Percentiles rank a stretch among this genome's conserved stretches.
phyloP scores from a whole-genome alignment of 2,797 vertebrate species.

The Cirrhinus molitorella region DNA sequence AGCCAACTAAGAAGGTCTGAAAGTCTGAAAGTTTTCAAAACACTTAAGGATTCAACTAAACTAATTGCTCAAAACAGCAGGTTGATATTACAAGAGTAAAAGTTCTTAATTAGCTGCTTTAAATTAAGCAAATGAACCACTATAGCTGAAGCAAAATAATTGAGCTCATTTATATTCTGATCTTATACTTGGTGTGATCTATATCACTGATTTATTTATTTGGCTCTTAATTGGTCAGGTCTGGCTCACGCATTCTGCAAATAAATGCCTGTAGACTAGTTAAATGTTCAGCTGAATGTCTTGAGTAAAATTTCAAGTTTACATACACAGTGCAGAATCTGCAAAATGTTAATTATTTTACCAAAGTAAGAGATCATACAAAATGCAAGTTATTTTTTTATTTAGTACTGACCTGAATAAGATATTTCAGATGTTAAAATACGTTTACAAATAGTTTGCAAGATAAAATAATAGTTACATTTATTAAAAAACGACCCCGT shows the following conservation, averaged over 20 bases:
- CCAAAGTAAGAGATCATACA: too few species aligned
- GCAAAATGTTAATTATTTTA: too few species aligned
- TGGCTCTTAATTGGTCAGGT: not conserved
- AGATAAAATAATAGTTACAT: too few species aligned
- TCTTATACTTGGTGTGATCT: slow-evolving; percentile 4
- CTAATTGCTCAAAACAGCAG: slow-evolving; percentile 2
- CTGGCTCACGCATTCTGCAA: not conserved
- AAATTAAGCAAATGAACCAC: not conserved
- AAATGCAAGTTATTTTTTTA: too few species aligned
- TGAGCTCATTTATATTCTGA: not conserved
- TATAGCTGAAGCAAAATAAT: slow-evolving; percentile 1
- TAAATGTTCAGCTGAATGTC: not conserved
- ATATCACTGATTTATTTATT: slow-evolving; percentile 14
- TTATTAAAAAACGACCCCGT: too few species aligned
- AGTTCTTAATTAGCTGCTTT: not conserved
- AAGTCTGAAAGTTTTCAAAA: slow-evolving; percentile 24
- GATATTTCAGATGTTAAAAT: too few species aligned
- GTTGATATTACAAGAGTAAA: not conserved
- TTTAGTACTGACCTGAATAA: too few species aligned
- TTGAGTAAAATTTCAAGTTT: not conserved
- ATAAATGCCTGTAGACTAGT: slow-evolving; percentile 13
- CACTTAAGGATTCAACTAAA: slow-evolving; percentile 20
- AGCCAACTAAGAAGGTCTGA: not conserved
- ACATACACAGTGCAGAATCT: too few species aligned
- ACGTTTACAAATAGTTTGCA: too few species aligned